Percentiles rank a stretch among this genome's conserved stretches.
These are phyloP conservation scores for Antechinus flavipes DNA, from an alignment of 2,113 vertebrate species.

Conservation along the genomic window DNA sequence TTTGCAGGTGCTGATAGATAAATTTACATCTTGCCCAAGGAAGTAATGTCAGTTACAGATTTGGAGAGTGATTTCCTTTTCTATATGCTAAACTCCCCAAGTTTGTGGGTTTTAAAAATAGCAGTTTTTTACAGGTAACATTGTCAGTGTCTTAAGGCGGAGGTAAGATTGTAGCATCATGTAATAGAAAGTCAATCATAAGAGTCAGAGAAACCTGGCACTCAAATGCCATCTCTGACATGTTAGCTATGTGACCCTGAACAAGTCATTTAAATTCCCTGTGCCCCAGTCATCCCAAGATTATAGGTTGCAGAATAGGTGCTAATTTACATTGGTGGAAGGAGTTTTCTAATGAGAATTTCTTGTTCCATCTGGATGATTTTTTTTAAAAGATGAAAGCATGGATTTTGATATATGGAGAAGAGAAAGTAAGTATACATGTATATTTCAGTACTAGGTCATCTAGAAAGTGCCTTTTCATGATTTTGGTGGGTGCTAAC, in stretches of 20 bases:
- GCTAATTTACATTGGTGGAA: not conserved
- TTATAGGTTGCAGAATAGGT: not conserved
- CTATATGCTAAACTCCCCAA: not conserved
- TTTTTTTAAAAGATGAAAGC: not conserved
- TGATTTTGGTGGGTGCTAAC: not conserved
- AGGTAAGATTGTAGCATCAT: not conserved
- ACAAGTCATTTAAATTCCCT: slow-evolving; percentile 1
- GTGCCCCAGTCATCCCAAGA: not conserved
- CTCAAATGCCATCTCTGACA: not conserved
- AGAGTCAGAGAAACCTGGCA: not conserved
- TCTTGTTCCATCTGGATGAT: not conserved
- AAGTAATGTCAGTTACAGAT: not conserved
- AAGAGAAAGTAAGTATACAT: slow-evolving; percentile 22
- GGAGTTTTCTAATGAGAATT: not conserved
- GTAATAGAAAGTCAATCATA: not conserved
- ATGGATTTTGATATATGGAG: not conserved
- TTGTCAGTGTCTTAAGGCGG: not conserved
- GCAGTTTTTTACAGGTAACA: not conserved
- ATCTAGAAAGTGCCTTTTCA: not conserved
- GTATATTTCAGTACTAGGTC: not conserved
- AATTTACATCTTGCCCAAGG: slow-evolving; percentile 7
- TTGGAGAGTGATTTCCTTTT: slow-evolving; percentile 1
- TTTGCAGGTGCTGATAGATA: slow-evolving; percentile 7
- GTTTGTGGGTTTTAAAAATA: not conserved
- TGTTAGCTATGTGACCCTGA: not conserved